A percentile compares a stretch with the other conserved stretches of the same genome.
Evolutionary conservation across 2,797 vertebrate species (phyloP).

Genomic region (Cryptoblepharus egeriae): DNA sequence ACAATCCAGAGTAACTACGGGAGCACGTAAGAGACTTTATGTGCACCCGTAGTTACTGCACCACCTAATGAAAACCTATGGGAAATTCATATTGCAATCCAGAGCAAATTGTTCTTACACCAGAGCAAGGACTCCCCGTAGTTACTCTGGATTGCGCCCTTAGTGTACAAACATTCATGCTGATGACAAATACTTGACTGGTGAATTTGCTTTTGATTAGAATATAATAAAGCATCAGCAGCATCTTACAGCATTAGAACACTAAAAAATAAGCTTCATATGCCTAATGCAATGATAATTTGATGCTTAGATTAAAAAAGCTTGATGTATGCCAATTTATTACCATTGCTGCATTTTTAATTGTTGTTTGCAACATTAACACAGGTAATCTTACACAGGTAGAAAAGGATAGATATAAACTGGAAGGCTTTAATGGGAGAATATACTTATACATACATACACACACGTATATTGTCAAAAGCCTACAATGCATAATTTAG

Average conservation of each 20-base stretch:
- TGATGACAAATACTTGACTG: constrained; percentile 45
- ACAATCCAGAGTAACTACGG: too few species aligned
- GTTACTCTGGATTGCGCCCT: too few species aligned
- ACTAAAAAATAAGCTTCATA: constrained; percentile 22
- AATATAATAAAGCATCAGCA: constrained; percentile 22
- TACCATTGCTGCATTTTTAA: constrained; percentile 42
- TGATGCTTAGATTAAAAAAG: constrained; percentile 27
- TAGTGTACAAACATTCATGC: constrained; percentile 43
- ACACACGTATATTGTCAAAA: constrained; percentile 43
- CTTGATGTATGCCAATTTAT: constrained; percentile 32
- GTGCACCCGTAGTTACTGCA: too few species aligned
- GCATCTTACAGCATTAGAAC: constrained; percentile 22
- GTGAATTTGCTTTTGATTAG: constrained; percentile 44
- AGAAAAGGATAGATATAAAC: constrained; percentile 44
- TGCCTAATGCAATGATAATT: constrained; percentile 14
- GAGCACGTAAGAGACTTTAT: too few species aligned
- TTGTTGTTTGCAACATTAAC: constrained; percentile 31
- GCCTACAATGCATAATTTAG: constrained; percentile 49
- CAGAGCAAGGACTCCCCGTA: too few species aligned
- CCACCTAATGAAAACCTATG: too few species aligned
- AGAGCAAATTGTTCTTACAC: too few species aligned
- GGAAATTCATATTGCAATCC: too few species aligned
- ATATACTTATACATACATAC: not conserved
- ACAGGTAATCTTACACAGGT: not conserved
- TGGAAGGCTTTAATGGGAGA: constrained; percentile 13